These are phyloP conservation scores for Sebastes steindachneri DNA, from an alignment of 2,797 vertebrate genomes.

Conservation along the genomic window DNA sequence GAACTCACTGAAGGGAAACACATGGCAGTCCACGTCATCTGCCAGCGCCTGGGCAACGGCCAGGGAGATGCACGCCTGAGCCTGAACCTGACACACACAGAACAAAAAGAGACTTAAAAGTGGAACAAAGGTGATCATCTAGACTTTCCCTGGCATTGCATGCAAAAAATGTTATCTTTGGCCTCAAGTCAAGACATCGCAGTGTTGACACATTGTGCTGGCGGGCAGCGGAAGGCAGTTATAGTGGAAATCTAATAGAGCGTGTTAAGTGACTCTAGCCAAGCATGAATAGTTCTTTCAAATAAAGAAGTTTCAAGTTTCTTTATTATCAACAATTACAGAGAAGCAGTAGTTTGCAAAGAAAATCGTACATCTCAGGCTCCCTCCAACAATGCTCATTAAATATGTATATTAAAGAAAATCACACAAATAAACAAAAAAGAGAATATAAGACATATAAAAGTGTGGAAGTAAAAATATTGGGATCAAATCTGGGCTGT, in stretches of 20 bases:
- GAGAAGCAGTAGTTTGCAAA: not conserved
- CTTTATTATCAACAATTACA: not conserved
- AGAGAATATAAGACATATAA: not conserved
- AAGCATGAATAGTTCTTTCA: not conserved
- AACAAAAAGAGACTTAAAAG: not conserved
- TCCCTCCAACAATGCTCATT: not conserved
- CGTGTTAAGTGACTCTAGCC: not conserved
- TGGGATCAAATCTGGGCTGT: not conserved
- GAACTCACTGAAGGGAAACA: constrained; percentile 88
- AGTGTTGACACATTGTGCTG: not conserved
- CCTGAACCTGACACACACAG: constrained; percentile 79
- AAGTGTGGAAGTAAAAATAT: not conserved
- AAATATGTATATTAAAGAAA: not conserved
- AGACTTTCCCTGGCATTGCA: not conserved
- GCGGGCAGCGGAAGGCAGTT: not conserved
- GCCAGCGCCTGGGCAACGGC: constrained; percentile 83
- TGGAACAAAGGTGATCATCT: not conserved
- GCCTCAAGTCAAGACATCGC: not conserved
- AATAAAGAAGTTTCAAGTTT: not conserved
- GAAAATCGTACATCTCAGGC: not conserved
- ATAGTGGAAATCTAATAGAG: not conserved
- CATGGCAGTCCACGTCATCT: constrained; percentile 86
- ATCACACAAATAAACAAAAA: not conserved
- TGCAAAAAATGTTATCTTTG: too few species aligned
- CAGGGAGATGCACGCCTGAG: constrained; percentile 81